Evolutionary conservation across 2,113 vertebrate species (phyloP).

Genomic region (Gallinago media): DNA sequence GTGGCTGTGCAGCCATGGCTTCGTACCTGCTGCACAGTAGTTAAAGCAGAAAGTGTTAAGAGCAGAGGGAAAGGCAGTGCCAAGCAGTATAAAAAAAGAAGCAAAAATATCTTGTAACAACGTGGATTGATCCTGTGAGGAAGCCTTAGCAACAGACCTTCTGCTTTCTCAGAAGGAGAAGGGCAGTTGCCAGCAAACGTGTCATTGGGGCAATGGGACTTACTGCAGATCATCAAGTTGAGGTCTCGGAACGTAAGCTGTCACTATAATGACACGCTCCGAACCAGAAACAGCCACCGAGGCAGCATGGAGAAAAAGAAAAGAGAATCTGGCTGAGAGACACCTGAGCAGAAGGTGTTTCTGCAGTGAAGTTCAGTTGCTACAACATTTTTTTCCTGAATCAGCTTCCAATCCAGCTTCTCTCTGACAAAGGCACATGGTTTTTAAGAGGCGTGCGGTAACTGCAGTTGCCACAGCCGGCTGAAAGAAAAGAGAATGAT

Average conservation of each 20-base stretch:
- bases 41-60: neutral
- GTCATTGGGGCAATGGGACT: fast-evolving
- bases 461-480: neutral
- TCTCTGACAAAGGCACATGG: neutral
- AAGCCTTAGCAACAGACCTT: neutral
- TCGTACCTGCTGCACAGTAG: fast-evolving
- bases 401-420: neutral
- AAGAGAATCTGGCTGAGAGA: neutral
- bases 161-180: neutral
- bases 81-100: neutral
- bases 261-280: fast-evolving
- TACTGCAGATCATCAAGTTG: fast-evolving
- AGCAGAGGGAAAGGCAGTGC: neutral
- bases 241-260: neutral
- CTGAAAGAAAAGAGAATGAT: neutral
- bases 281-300: neutral
- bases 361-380: neutral
- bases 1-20: fast-evolving
- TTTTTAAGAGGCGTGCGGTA: neutral
- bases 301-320: neutral
- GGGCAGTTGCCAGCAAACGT: neutral
- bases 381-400: neutral
- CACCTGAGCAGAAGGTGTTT: neutral
- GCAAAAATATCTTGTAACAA: neutral
- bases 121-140: fast-evolving